Conservation (phyloP, 2,113 vertebrate genomes). For the Enhydra lutris region DNA sequence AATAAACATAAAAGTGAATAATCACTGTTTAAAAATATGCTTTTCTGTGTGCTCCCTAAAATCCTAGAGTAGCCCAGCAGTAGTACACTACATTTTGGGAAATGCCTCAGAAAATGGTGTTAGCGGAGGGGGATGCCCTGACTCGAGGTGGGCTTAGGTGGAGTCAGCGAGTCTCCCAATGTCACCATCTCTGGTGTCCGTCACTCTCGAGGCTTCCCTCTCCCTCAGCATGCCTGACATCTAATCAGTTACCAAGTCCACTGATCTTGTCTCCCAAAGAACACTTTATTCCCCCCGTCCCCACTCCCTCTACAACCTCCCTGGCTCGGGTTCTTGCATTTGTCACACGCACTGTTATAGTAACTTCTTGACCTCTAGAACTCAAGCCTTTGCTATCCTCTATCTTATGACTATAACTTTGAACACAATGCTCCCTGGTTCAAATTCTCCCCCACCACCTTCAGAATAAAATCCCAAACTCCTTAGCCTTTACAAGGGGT, state of each 20-base stretch:
- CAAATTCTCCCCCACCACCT: not conserved
- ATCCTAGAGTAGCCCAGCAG: not conserved
- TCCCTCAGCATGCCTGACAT: not conserved
- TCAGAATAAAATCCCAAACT: not conserved
- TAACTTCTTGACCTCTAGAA: not conserved
- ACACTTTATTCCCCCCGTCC: accelerated
- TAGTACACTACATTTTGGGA: not conserved
- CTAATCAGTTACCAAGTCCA: not conserved
- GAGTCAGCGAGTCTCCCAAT: not conserved
- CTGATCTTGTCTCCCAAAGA: not conserved
- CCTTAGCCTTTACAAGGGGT: not conserved
- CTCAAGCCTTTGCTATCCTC: not conserved
- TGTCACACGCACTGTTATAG: no score
- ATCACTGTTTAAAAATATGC: not conserved
- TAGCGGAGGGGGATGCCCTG: not conserved
- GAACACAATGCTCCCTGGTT: not conserved
- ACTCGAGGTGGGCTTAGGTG: not conserved
- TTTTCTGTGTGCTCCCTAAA: not conserved
- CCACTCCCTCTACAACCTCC: no score
- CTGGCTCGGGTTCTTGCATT: not conserved
- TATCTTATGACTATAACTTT: not conserved
- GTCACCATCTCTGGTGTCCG: not conserved
- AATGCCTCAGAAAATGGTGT: not conserved
- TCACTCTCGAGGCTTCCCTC: not conserved
- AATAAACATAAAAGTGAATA: not conserved